Evolutionary conservation across 2,797 vertebrate genomes (phyloP), one percentile per base, ranked within the genome.

Genomic region (Sternarchorhynchus goeldii): DNA sequence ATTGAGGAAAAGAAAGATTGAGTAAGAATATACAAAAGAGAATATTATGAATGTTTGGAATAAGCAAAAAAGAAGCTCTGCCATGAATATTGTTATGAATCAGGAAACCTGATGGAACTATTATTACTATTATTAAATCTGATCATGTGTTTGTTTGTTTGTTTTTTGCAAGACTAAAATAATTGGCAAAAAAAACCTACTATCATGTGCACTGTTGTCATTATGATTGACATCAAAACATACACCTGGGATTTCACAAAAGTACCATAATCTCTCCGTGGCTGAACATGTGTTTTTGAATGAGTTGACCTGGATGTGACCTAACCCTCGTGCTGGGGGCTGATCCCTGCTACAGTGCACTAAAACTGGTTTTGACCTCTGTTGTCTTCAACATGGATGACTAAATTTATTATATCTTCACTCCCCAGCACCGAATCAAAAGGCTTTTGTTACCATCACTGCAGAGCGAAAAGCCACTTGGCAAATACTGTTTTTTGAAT

Each of bases 361-460:
- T 8, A 7, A 16, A 68, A 21, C 50, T 57, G 59, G 1, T 21
- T 64, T n/a, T 56, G 20, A 77, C 10, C 39, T 21, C 29, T 58
- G 45, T 62, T 4, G 36, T 69, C 20, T 77, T 66, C 56, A 57
- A 12, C 25, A 32, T 32, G 45, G 50, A 32, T 1, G 6, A 31
- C 39, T 31, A 58, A 50, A 29, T 20, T 2, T 50, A 70, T 79
- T 76, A 64, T 20, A 58, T 34, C 41, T 18, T 57, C 45, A 71
- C 65, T 39, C 50, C 17, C 66, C 36, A 55, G 58, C 66, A 50
- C 32, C 64, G n/a, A 72, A 81, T 70, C 25, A 76, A 82, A 73
- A 45, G 58, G 45, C 60, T 59, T 79, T 76, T 78, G 79, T 78
- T 68, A 55, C 68, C 75, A 34, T 50, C 31, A 18, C 50, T 29